Evolutionary conservation across 2,888 invertebrate species (phyloP).

Genomic region (Vanessa cardui): DNA sequence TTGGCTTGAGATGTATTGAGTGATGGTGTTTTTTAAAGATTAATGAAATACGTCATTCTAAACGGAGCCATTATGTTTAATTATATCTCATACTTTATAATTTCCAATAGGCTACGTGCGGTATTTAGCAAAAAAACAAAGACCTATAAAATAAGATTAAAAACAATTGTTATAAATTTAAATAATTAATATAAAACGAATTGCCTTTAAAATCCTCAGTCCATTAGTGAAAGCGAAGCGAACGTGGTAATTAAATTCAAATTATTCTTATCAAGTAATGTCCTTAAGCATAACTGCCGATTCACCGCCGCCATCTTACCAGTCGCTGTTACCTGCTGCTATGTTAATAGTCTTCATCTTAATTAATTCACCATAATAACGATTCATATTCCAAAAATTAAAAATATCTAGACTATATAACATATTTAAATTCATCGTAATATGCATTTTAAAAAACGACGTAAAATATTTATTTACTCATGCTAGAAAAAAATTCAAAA

Average conservation of each 20-base stretch:
- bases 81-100: too few relatives aligned
- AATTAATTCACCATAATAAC: too few relatives aligned
- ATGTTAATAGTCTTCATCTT: background rate
- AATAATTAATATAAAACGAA: conserved; percentile 12
- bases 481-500: too few relatives aligned
- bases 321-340: background rate
- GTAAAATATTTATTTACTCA: too few relatives aligned
- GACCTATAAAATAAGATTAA: background rate
- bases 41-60: too few relatives aligned
- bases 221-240: conserved; percentile 18
- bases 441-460: too few relatives aligned
- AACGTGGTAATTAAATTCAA: conserved; percentile 24
- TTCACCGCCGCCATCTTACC: conserved; percentile 5
- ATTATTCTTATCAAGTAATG: conserved; percentile 26
- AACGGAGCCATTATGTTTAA: too few relatives aligned
- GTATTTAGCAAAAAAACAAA: too few relatives aligned
- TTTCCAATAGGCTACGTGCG: too few relatives aligned
- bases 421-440: too few relatives aligned
- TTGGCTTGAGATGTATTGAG: too few relatives aligned
- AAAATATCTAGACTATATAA: background rate
- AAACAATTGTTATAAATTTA: conserved; percentile 3
- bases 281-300: conserved; percentile 18
- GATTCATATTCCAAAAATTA: background rate
- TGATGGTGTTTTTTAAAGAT: too few relatives aligned
- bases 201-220: conserved; percentile 1